A percentile compares a stretch with the other conserved stretches of the same genome.
These are phyloP conservation scores for Scaptomyza cyrtandrae DNA, from an alignment of 2,888 invertebrate genomes.

Conservation along the genomic window DNA sequence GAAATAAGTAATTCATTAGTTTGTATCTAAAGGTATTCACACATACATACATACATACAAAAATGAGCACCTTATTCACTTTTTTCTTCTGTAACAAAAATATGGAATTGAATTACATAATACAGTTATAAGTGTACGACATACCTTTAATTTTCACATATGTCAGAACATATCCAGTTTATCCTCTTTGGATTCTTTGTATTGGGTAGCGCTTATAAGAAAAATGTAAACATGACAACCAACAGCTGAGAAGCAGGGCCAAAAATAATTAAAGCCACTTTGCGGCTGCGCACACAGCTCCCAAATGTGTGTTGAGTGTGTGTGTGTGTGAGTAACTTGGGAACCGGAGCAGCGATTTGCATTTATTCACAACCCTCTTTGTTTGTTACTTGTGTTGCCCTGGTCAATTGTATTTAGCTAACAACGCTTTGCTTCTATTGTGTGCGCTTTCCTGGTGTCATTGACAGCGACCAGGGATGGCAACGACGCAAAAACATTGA, in stretches of 20 bases:
- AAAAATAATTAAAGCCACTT: slow-evolving; percentile 38
- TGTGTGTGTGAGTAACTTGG: slow-evolving; percentile 27
- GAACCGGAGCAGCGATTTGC: slow-evolving; percentile 37
- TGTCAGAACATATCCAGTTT: not conserved
- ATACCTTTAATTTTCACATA: too few relatives aligned
- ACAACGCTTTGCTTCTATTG: slow-evolving; percentile 15
- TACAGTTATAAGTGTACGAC: too few relatives aligned
- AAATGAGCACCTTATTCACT: not conserved
- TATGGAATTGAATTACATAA: not conserved
- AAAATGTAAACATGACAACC: slow-evolving; percentile 30
- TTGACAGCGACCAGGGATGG: slow-evolving; percentile 37
- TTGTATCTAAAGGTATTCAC: not conserved
- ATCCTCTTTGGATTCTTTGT: too few relatives aligned
- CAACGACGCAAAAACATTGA: not conserved
- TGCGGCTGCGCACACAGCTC: slow-evolving; percentile 44
- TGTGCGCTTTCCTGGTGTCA: slow-evolving; percentile 20
- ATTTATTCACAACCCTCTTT: slow-evolving; percentile 28
- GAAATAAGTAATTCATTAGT: not conserved
- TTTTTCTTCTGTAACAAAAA: not conserved
- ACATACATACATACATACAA: not conserved
- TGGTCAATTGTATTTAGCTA: slow-evolving; percentile 26
- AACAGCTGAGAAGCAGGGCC: slow-evolving; percentile 43
- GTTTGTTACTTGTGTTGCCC: slow-evolving; percentile 17
- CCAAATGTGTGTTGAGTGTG: not conserved
- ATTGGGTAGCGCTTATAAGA: slow-evolving; percentile 25